Conservation (phyloP, 2,888 invertebrate species). For the Andrena haemorrhoa region DNA sequence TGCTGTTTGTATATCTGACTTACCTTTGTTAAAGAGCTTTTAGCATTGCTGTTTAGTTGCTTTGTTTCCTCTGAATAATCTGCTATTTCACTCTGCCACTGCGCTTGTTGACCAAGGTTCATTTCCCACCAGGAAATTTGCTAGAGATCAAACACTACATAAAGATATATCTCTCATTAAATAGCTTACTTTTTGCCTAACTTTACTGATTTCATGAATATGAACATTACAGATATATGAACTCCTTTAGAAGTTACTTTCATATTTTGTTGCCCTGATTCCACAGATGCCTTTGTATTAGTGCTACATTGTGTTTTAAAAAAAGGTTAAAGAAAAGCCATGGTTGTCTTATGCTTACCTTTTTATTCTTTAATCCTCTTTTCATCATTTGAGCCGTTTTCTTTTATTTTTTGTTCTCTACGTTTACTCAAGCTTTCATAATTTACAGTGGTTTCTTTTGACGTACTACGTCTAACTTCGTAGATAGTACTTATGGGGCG, state of each 20-base stretch:
- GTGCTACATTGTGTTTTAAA: too few relatives aligned
- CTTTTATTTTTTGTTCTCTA: neutral
- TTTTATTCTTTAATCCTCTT: neutral
- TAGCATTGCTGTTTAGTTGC: neutral
- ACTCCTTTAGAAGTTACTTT: too few relatives aligned
- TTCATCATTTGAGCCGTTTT: neutral
- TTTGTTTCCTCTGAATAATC: neutral
- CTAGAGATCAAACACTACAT: too few relatives aligned
- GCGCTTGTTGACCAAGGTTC: neutral
- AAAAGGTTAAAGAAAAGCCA: too few relatives aligned
- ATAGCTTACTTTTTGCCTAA: slow-evolving; percentile 5
- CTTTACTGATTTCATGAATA: neutral
- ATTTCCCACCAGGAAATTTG: neutral
- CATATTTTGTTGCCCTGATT: too few relatives aligned
- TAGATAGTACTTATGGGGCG: too few relatives aligned
- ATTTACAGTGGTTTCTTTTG: neutral
- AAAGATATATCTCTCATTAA: too few relatives aligned
- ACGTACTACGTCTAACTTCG: too few relatives aligned
- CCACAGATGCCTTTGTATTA: too few relatives aligned
- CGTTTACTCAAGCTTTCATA: neutral
- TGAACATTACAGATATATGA: too few relatives aligned
- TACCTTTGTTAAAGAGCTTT: neutral
- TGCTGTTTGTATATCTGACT: slow-evolving; percentile 1
- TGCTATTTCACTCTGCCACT: neutral
- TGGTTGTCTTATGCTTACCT: neutral